Base-by-base conservation (phyloP, 37 sponge, comb jelly and placozoan species). In the Hormiphora californensis region DNA sequence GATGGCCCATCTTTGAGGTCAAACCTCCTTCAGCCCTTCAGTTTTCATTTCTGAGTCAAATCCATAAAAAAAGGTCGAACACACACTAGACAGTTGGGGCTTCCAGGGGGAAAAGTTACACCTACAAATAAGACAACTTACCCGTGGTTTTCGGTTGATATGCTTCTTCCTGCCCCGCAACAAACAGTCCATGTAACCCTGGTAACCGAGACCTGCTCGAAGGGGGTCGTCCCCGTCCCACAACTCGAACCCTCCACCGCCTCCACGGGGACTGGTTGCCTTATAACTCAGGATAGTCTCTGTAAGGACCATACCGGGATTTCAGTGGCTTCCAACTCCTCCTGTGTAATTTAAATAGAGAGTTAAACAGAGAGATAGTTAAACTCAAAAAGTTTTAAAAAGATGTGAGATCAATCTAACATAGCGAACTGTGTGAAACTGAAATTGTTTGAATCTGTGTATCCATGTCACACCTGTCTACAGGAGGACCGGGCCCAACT, bases 151-250 rank as follows among this genome's bases (percentile, higher is more conserved):
- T 33, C 81, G 8, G 59, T 17, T 7, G 21, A 30, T 17, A 4
- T 46, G 41, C 23, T 73, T 22, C 17, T 46, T 73, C n/a, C 81
- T 43, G 21, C 81, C 81, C 46, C 81, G 40, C 28, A 73, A 28
- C 81, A 73, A 73, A 33, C 81, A 73, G 27, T 73, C 81, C 81
- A 73, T 73, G 81, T 73, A 73, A 5, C 81, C 81, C 41, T 73
- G 39, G 44, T 73, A 73, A 33, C 81, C 81, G 46, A 73, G 32
- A 3, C 81, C 81, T 15, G 36, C 9, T 28, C 81, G 41, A 23
- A 73, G 35, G 46, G 81, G 81, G 81, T 73, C 81, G 28, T 73
- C 81, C 17, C 38, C 38, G 39, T 73, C 81, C 4, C 38, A 12
- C 25, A 5, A 30, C 3, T 57, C 59, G 27, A 40, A 39, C 25